A percentile compares a stretch with the other conserved stretches of the same genome.
These are phyloP conservation scores for Neodontobutis hainanensis DNA, from an alignment of 2,113 vertebrate species.

Conservation along the genomic window DNA sequence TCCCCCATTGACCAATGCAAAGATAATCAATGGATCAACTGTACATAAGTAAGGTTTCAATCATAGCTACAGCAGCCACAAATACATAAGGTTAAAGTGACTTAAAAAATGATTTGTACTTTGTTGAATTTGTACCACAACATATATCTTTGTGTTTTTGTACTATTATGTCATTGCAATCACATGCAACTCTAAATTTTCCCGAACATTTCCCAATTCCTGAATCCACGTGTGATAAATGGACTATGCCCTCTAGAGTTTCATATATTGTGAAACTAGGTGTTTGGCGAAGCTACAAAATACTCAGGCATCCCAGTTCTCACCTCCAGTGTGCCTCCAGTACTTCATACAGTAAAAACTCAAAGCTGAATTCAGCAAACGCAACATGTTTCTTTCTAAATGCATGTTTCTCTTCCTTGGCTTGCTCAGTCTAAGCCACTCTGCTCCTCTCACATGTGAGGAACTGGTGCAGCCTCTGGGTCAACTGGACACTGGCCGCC, in stretches of 20 bases:
- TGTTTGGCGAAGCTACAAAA: constrained; percentile 27
- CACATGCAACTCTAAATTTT: too few relatives aligned
- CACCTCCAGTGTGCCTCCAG: background rate
- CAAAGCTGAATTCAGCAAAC: background rate
- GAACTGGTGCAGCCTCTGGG: constrained; percentile 34
- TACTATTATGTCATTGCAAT: too few relatives aligned
- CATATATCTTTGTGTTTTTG: too few relatives aligned
- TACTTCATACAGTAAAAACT: background rate
- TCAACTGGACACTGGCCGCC: background rate
- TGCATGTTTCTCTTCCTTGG: background rate
- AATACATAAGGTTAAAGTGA: background rate
- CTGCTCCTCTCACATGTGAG: constrained; percentile 45
- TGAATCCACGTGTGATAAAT: background rate
- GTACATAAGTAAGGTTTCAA: too few relatives aligned
- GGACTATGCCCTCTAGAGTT: constrained; percentile 12
- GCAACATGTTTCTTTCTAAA: background rate
- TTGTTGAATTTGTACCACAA: too few relatives aligned
- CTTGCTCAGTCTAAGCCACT: background rate
- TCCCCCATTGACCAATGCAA: too few relatives aligned
- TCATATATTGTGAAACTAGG: constrained; percentile 22
- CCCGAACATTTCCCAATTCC: constrained; percentile 23
- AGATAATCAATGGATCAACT: too few relatives aligned
- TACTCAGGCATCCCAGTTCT: accelerated
- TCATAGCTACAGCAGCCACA: background rate
- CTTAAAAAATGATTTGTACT: too few relatives aligned